Conservation (phyloP, 2,113 vertebrate species). For the Aegypius monachus region DNA sequence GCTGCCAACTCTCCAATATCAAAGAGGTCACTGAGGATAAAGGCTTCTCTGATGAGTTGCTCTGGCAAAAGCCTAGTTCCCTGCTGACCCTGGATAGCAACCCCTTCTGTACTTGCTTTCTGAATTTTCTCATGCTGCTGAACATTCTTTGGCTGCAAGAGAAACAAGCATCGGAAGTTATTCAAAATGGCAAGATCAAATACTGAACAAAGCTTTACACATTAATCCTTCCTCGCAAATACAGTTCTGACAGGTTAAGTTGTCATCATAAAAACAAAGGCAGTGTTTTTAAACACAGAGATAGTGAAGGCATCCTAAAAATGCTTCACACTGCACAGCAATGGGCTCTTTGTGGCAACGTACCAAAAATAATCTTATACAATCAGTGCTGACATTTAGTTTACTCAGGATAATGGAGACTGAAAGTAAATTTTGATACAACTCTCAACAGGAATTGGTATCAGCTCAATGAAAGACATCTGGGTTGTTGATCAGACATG, state of each 20-base stretch:
- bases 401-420: not conserved
- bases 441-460: not conserved
- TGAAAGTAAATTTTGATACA: not conserved
- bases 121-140: slow-evolving; percentile 95
- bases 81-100: slow-evolving; percentile 95
- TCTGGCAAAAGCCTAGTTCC: slow-evolving; percentile 91
- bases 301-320: not conserved
- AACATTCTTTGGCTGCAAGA: slow-evolving; percentile 88
- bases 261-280: not conserved
- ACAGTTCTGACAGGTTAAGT: not conserved
- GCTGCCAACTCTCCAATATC: slow-evolving; percentile 93
- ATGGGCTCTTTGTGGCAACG: fast-evolving
- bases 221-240: not conserved
- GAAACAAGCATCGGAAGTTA: slow-evolving; percentile 13
- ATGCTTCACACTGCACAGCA: not conserved
- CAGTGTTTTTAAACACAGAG: not conserved
- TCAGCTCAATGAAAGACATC: not conserved
- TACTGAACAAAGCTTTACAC: not conserved
- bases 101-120: slow-evolving; percentile 94
- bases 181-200: not conserved
- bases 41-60: slow-evolving; percentile 91
- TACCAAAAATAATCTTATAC: not conserved
- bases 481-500: not conserved
- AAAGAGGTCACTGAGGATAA: slow-evolving; percentile 97
- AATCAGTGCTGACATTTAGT: not conserved